phyloP scores from a whole-genome alignment of 2,113 vertebrate genomes.

The Heterochromis multidens region DNA sequence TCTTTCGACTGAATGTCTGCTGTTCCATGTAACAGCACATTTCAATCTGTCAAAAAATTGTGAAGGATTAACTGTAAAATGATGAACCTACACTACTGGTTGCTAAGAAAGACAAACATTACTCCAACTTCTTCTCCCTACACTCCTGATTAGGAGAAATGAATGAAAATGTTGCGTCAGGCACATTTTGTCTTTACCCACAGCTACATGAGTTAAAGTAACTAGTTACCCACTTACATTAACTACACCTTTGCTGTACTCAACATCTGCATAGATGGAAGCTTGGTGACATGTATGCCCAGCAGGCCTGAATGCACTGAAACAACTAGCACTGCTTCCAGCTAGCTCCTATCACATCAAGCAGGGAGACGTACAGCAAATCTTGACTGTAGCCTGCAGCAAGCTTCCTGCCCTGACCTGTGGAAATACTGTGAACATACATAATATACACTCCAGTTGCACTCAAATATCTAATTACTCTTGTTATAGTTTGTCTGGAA shows the following conservation, averaged over 20 bases:
- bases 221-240: background rate
- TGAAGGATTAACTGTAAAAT: too few species aligned
- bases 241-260: background rate
- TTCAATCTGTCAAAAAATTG: background rate
- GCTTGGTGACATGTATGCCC: background rate
- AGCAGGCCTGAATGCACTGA: background rate
- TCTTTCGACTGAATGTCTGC: background rate
- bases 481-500: background rate
- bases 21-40: background rate
- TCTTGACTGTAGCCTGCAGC: slow-evolving; percentile 23
- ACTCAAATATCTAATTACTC: background rate
- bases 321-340: background rate
- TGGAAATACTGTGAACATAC: background rate
- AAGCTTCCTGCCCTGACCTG: slow-evolving; percentile 47
- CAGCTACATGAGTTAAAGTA: background rate
- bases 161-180: too few species aligned
- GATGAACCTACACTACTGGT: background rate
- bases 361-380: background rate
- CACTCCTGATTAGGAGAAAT: background rate
- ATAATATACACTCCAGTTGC: background rate
- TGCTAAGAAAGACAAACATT: background rate
- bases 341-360: slow-evolving; percentile 26
- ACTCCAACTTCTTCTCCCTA: background rate
- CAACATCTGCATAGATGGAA: background rate
- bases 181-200: background rate